These are phyloP conservation scores for Euproctis similis DNA, from an alignment of 2,888 invertebrate species.

Conservation along the genomic window DNA sequence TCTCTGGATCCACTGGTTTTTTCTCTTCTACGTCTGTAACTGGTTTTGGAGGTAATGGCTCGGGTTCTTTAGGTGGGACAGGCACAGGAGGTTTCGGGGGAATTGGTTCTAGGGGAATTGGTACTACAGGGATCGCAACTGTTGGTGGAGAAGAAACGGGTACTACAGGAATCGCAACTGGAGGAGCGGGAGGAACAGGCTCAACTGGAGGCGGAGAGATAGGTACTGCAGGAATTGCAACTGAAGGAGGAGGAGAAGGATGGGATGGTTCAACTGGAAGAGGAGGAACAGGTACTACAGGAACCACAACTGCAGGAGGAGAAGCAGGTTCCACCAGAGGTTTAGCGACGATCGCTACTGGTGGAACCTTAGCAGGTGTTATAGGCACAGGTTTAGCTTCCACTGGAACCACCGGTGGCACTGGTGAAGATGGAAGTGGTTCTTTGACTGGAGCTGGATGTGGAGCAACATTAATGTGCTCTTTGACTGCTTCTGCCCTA, in stretches of 20 bases:
- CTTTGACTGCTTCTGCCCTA: constrained; percentile 18
- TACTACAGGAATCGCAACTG: neutral
- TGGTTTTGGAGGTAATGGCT: constrained; percentile 1
- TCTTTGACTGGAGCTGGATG: neutral
- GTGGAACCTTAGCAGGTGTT: neutral
- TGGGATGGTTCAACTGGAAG: constrained; percentile 1
- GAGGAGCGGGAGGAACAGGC: neutral
- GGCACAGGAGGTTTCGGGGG: neutral
- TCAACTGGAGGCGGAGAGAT: neutral
- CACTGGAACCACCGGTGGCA: too few relatives aligned
- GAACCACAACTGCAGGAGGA: neutral
- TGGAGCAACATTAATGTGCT: constrained; percentile 10
- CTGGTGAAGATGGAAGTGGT: neutral
- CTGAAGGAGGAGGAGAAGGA: constrained; percentile 1
- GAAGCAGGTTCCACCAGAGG: too few relatives aligned
- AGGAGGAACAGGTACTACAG: neutral
- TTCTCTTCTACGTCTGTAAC: constrained; percentile 1
- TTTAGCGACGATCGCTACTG: neutral
- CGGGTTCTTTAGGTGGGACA: neutral
- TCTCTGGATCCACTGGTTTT: constrained; percentile 3
- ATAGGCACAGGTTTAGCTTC: neutral
- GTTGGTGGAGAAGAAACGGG: constrained; percentile 1
- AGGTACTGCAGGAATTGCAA: neutral
- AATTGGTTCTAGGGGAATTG: neutral
- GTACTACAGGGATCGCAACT: neutral